These are phyloP conservation scores for Seriola aureovittata DNA, from an alignment of 2,113 vertebrate genomes.

Conservation along the genomic window DNA sequence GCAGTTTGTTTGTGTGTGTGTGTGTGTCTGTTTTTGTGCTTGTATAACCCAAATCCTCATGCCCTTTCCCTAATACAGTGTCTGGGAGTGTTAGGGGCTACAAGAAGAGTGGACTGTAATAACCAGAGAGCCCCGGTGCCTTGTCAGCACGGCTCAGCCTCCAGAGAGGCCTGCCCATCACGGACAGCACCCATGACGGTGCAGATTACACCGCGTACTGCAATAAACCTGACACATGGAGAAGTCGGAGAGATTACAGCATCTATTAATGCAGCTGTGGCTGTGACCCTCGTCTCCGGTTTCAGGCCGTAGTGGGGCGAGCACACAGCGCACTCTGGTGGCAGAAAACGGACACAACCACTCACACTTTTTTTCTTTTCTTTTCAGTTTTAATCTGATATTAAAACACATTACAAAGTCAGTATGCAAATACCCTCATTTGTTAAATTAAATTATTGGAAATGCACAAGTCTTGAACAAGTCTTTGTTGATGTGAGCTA, in stretches of 20 bases:
- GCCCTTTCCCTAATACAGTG: constrained; percentile 2
- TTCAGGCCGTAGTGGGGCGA: constrained; percentile 32
- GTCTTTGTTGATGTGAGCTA: constrained; percentile 53
- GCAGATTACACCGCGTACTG: constrained; percentile 36
- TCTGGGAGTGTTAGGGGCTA: constrained; percentile 31
- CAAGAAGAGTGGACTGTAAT: constrained; percentile 39
- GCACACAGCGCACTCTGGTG: constrained; percentile 74
- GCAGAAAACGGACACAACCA: constrained; percentile 25
- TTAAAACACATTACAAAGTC: constrained; percentile 82
- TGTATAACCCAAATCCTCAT: constrained; percentile 30
- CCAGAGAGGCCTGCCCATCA: constrained; percentile 40
- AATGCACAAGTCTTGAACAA: constrained; percentile 57
- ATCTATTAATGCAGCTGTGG: background rate
- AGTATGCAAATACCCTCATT: constrained; percentile 72
- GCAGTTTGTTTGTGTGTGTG: background rate
- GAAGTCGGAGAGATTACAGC: constrained; percentile 45
- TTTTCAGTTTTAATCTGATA: constrained; percentile 68
- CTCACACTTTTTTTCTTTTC: constrained; percentile 5
- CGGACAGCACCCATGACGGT: constrained; percentile 17
- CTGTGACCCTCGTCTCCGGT: background rate
- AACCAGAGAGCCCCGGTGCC: constrained; percentile 40
- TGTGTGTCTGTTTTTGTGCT: constrained; percentile 2
- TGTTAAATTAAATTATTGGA: constrained; percentile 75
- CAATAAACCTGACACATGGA: constrained; percentile 40
- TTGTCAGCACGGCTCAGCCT: constrained; percentile 46